These are phyloP conservation scores for Paradoxurus hermaphroditus DNA, from an alignment of 2,113 vertebrate genomes.

Conservation along the genomic window DNA sequence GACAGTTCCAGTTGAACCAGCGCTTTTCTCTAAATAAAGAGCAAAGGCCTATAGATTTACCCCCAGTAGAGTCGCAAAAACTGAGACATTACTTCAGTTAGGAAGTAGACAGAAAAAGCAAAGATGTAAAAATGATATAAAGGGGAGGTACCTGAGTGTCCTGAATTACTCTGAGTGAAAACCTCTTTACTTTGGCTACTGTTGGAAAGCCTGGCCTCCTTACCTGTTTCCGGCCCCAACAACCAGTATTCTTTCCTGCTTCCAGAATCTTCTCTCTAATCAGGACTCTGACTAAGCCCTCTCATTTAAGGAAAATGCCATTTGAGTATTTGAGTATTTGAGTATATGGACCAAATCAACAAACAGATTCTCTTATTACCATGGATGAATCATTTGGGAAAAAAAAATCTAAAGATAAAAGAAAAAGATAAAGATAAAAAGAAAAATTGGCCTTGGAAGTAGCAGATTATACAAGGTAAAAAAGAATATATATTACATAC, in stretches of 20 bases:
- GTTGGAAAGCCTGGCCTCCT: neutral
- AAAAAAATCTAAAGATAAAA: neutral
- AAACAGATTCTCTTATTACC: neutral
- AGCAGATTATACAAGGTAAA: neutral
- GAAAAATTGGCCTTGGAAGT: neutral
- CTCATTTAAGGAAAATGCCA: too few species aligned
- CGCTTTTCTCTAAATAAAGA: neutral
- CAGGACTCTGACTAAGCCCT: neutral
- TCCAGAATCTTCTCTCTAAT: neutral
- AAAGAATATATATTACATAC: neutral
- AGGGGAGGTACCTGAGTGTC: neutral
- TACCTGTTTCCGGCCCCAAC: neutral
- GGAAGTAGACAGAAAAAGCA: neutral
- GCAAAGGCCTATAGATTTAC: neutral
- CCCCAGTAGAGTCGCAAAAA: neutral
- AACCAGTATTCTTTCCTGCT: neutral
- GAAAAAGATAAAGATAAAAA: neutral
- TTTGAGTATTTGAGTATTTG: neutral
- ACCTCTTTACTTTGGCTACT: neutral
- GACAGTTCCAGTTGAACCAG: neutral
- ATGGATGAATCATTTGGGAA: neutral
- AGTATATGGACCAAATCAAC: neutral
- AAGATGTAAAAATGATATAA: neutral
- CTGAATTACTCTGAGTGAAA: neutral
- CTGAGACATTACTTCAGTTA: neutral